A percentile compares a stretch with the other conserved stretches of the same genome.
phyloP scores from a whole-genome alignment of 2,888 invertebrate genomes.

The Hoplodrina ambigua region DNA sequence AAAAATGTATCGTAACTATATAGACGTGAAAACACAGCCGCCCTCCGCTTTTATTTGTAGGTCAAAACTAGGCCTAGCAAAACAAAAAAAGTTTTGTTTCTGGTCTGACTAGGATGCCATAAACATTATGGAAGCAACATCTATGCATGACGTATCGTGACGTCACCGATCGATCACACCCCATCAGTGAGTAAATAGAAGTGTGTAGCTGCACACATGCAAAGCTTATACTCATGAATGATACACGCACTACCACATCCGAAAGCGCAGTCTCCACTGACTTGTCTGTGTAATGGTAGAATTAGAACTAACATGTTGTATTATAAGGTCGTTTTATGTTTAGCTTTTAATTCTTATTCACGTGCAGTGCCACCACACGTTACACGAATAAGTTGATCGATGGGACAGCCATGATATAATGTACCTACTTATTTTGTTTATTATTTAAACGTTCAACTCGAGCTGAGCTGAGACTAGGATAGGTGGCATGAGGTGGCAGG shows the following conservation, averaged over 20 bases:
- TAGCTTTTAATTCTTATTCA: no score
- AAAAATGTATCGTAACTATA: no score
- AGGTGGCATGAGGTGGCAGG: no score
- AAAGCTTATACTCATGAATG: neutral
- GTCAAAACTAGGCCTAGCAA: neutral
- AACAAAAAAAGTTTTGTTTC: neutral
- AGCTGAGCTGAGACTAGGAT: no score
- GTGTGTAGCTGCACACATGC: constrained; percentile 2
- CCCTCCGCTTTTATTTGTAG: neutral
- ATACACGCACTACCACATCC: neutral
- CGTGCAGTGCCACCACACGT: no score
- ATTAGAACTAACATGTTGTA: neutral
- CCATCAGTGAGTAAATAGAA: neutral
- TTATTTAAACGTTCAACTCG: no score
- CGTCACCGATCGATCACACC: constrained; percentile 11
- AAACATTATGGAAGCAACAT: neutral
- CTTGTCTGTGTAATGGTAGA: neutral
- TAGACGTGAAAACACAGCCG: no score
- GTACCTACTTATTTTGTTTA: no score
- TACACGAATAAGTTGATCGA: no score
- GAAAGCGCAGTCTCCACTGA: neutral
- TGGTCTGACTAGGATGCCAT: constrained; percentile 7
- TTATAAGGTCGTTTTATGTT: no score
- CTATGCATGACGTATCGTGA: constrained; percentile 5
- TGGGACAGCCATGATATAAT: no score